These are phyloP conservation scores for Chondrosia reniformis DNA, from an alignment of 37 sponge, comb jelly and placozoan species.

Conservation along the genomic window DNA sequence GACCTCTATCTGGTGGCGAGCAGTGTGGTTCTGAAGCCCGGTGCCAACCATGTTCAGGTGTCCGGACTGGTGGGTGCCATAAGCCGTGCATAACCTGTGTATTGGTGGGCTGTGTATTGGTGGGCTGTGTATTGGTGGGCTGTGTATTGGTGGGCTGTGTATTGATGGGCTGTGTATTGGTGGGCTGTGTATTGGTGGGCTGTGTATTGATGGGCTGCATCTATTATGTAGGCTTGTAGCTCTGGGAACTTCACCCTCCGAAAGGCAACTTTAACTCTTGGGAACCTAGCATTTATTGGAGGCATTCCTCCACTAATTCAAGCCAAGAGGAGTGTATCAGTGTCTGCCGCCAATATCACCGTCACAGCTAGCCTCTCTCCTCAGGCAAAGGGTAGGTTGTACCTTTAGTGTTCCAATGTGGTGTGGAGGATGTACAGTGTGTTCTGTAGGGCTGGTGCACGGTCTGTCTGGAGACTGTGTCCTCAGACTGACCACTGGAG, in stretches of 20 bases:
- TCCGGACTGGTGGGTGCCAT: conserved; percentile 12
- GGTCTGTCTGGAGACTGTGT: neutral
- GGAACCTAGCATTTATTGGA: neutral
- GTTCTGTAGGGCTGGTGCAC: neutral
- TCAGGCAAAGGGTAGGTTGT: no score
- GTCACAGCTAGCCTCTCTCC: neutral
- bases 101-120: no score
- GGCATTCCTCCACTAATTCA: neutral
- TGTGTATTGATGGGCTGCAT: no score
- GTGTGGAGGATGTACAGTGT: no score
- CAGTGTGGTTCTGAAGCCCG: neutral
- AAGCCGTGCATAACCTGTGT: no score
- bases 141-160: no score
- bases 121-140: no score
- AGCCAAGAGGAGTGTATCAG: neutral
- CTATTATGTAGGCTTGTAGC: neutral
- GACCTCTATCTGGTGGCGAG: neutral
- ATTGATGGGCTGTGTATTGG: no score
- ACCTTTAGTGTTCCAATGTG: no score
- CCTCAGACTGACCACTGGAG: neutral
- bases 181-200: no score
- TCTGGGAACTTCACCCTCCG: neutral
- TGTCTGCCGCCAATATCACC: neutral
- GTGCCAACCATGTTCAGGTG: neutral
- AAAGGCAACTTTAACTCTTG: neutral